phyloP scores from a whole-genome alignment of 1,140 invertebrate genomes.

The Grapholita molesta region DNA sequence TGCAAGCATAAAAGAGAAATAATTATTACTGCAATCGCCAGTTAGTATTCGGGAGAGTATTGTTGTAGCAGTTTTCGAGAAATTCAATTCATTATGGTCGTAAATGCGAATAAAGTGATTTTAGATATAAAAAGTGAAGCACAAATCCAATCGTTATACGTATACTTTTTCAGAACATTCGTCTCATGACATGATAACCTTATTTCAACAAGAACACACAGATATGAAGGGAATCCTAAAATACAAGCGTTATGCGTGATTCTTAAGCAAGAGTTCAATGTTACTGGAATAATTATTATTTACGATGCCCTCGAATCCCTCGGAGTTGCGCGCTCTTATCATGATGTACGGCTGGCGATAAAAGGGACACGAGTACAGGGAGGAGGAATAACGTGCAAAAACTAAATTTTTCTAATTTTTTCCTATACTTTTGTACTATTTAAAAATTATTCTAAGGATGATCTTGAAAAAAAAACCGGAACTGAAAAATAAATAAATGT shows the following conservation, averaged over 20 bases:
- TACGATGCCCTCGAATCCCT: slow-evolving; percentile 30
- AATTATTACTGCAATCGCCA: too few species aligned
- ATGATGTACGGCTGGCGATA: slow-evolving; percentile 30
- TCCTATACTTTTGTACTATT: too few species aligned
- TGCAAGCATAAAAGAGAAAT: too few species aligned
- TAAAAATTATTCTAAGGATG: too few species aligned
- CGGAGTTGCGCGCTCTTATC: slow-evolving; percentile 32
- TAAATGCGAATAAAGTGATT: too few species aligned
- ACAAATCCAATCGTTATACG: neutral
- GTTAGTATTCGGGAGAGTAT: too few species aligned
- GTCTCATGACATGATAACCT: neutral
- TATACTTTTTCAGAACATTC: neutral
- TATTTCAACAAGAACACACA: neutral
- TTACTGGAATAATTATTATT: slow-evolving; percentile 38
- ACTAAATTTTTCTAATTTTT: neutral
- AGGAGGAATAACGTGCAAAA: neutral
- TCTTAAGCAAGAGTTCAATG: slow-evolving; percentile 37
- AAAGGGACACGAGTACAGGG: slow-evolving; percentile 26
- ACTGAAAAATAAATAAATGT: too few species aligned
- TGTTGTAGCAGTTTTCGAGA: too few species aligned
- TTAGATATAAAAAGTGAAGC: too few species aligned
- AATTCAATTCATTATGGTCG: too few species aligned
- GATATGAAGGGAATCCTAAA: neutral
- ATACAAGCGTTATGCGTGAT: slow-evolving; percentile 16
- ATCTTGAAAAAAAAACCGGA: too few species aligned